Evolutionary conservation across 2,797 vertebrate species (phyloP).

Genomic region (Numenius phaeopus): DNA sequence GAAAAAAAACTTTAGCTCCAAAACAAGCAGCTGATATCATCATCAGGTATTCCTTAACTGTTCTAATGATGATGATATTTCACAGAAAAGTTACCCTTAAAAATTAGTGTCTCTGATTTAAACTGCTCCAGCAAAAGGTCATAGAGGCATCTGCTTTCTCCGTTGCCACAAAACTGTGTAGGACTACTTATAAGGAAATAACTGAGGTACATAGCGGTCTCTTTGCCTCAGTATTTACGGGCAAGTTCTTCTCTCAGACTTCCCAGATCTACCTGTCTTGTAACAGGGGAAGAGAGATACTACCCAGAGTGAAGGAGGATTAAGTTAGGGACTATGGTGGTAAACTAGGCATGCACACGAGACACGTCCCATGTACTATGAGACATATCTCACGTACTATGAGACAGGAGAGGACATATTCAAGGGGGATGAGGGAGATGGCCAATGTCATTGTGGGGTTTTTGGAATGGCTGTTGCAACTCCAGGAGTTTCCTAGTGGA

Average conservation of each 20-base stretch:
- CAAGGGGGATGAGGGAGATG: background rate
- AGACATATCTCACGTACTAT: background rate
- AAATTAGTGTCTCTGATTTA: background rate
- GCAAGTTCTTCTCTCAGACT: background rate
- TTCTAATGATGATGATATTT: background rate
- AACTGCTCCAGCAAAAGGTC: background rate
- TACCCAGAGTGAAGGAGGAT: background rate
- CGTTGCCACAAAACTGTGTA: background rate
- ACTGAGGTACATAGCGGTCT: background rate
- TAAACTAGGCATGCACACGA: background rate
- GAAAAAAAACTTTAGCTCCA: slow-evolving; percentile 11
- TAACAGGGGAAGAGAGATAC: background rate
- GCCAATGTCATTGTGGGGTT: fast-evolving
- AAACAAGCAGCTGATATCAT: background rate
- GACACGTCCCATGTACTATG: too few relatives aligned
- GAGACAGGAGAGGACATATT: fast-evolving
- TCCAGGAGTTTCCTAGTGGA: background rate
- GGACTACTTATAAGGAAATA: background rate
- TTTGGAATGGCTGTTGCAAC: background rate
- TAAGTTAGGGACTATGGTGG: background rate
- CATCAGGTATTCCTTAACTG: background rate
- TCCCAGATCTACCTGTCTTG: background rate
- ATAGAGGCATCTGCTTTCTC: background rate
- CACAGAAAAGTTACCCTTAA: background rate
- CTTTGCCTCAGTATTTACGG: background rate